Conservation (phyloP, 1,140 invertebrate species). For the Anoplophora glabripennis region DNA sequence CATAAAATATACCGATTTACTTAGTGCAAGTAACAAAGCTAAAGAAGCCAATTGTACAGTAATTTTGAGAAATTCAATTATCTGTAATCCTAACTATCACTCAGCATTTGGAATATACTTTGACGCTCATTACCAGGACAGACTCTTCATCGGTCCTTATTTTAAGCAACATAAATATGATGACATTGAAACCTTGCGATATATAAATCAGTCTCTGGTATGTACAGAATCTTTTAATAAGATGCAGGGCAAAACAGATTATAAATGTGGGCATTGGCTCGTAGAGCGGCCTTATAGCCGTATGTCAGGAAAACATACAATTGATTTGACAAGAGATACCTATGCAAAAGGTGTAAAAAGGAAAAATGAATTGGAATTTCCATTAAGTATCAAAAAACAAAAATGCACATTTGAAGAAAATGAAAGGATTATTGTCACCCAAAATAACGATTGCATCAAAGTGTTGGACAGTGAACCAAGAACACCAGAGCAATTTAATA, state of each 20-base stretch:
- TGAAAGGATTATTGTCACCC: background rate
- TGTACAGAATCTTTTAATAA: slow-evolving; percentile 28
- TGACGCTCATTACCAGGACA: slow-evolving; percentile 27
- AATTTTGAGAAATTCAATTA: slow-evolving; percentile 19
- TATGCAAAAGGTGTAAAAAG: slow-evolving; percentile 3
- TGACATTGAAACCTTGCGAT: slow-evolving; percentile 33
- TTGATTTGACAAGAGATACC: slow-evolving; percentile 21
- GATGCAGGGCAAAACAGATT: slow-evolving; percentile 21
- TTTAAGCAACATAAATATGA: slow-evolving; percentile 17
- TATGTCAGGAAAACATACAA: slow-evolving; percentile 5
- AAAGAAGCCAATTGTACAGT: slow-evolving; percentile 29
- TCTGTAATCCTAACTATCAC: slow-evolving; percentile 20
- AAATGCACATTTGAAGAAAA: background rate
- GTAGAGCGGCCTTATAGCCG: slow-evolving; percentile 15
- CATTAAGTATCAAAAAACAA: background rate
- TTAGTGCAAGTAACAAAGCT: slow-evolving; percentile 27
- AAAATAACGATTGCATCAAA: background rate
- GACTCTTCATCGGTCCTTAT: slow-evolving; percentile 41
- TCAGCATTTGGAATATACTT: slow-evolving; percentile 36
- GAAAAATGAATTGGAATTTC: background rate
- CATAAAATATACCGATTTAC: slow-evolving; percentile 38
- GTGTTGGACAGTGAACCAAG: slow-evolving; percentile 15
- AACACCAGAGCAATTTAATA: slow-evolving; percentile 22
- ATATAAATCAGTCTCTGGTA: slow-evolving; percentile 31
- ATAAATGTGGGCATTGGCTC: slow-evolving; percentile 24